phyloP scores from a whole-genome alignment of 2,113 vertebrate genomes.

The Reinhardtius hippoglossoides region DNA sequence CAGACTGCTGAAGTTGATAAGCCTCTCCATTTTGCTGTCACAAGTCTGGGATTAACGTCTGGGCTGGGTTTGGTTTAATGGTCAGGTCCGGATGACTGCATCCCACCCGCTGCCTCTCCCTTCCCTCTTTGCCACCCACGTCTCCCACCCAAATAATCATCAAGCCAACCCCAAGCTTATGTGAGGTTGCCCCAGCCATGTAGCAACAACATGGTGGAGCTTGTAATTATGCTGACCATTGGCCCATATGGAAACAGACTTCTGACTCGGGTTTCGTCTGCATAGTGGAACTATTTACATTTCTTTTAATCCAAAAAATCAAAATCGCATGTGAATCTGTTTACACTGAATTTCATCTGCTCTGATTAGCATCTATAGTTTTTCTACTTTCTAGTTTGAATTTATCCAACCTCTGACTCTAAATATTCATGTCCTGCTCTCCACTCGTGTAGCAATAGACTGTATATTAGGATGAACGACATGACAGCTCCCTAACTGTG shows the following conservation, averaged over 20 bases:
- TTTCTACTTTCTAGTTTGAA: background rate
- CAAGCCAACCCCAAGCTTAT: constrained; percentile 59
- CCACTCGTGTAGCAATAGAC: background rate
- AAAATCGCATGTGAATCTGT: background rate
- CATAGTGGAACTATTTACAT: constrained; percentile 24
- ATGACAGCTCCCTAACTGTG: no score
- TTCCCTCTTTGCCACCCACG: constrained; percentile 55
- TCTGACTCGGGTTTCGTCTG: constrained; percentile 45
- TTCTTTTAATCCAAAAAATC: background rate
- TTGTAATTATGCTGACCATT: constrained; percentile 66
- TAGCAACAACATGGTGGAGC: constrained; percentile 35
- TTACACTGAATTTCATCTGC: background rate
- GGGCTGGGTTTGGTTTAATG: constrained; percentile 21
- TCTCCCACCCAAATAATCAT: constrained; percentile 51
- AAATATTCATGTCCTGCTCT: background rate
- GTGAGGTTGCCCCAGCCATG: constrained; percentile 51
- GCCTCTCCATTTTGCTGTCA: constrained; percentile 48
- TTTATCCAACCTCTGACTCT: background rate
- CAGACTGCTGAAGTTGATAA: constrained; percentile 56
- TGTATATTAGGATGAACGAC: no score
- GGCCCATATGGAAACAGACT: constrained; percentile 30
- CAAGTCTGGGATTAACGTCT: constrained; percentile 63
- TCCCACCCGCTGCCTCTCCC: constrained; percentile 46
- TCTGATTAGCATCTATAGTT: background rate
- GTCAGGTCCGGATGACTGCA: constrained; percentile 26